Evolutionary conservation across 2,797 vertebrate species (phyloP).

Genomic region (Bufotes viridis): DNA sequence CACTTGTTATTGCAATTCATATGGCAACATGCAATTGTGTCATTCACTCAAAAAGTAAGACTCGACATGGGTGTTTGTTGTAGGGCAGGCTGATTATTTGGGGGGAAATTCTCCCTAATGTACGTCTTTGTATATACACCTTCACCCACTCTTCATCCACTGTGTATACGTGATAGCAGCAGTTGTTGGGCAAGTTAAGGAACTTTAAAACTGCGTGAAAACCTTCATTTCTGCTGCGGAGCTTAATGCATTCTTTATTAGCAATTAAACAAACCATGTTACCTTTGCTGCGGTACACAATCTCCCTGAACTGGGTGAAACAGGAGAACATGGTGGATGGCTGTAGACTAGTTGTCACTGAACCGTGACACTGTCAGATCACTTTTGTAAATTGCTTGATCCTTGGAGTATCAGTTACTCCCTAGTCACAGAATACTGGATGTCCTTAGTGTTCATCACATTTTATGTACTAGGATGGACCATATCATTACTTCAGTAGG

Average conservation of each 20-base stretch:
- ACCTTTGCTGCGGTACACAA: conserved; percentile 7
- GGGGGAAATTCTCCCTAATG: background rate
- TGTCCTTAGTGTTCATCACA: background rate
- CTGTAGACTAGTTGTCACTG: conserved; percentile 33
- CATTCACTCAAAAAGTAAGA: too few species aligned
- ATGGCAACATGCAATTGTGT: too few species aligned
- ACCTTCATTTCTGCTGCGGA: too few species aligned
- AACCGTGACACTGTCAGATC: conserved; percentile 54
- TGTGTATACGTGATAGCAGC: background rate
- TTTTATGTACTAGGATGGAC: background rate
- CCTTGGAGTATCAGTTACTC: conserved; percentile 28
- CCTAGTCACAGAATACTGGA: conserved; percentile 16
- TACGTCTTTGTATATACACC: background rate
- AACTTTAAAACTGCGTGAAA: too few species aligned
- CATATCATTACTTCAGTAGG: background rate
- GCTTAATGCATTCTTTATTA: conserved; percentile 45
- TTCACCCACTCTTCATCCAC: background rate
- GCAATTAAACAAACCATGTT: conserved; percentile 13
- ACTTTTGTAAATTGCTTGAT: conserved; percentile 54
- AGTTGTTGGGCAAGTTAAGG: background rate
- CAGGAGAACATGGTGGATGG: conserved; percentile 32
- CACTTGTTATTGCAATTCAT: too few species aligned
- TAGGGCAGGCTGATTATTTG: too few species aligned
- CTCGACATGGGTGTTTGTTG: too few species aligned
- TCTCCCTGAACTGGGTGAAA: conserved; percentile 42